These are phyloP conservation scores for Pseudorhombus dupliciocellatus DNA, from an alignment of 2,113 vertebrate genomes.

Conservation along the genomic window DNA sequence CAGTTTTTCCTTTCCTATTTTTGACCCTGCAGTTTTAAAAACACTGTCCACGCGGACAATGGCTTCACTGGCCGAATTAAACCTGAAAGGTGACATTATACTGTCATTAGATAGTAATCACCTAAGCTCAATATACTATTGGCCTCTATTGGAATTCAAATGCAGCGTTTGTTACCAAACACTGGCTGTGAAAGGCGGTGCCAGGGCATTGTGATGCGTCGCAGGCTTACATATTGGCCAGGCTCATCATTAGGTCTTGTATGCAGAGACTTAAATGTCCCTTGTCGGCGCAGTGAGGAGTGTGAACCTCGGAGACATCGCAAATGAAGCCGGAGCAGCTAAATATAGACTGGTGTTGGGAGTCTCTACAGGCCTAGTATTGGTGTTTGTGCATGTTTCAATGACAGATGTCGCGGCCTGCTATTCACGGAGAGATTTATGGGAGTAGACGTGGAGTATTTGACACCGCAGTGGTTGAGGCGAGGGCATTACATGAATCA, in stretches of 20 bases:
- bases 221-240: slow-evolving; percentile 46
- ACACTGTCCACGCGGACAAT: slow-evolving; percentile 1
- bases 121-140: slow-evolving; percentile 57
- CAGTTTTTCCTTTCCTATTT: slow-evolving; percentile 19
- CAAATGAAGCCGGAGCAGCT: slow-evolving; percentile 26
- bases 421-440: slow-evolving; percentile 70
- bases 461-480: slow-evolving; percentile 59
- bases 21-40: slow-evolving; percentile 8
- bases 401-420: slow-evolving; percentile 71
- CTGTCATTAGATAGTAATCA: slow-evolving; percentile 69
- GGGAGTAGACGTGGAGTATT: slow-evolving; percentile 50
- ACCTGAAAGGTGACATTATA: slow-evolving; percentile 56
- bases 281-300: slow-evolving; percentile 34
- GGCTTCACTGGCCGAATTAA: slow-evolving; percentile 9
- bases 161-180: slow-evolving; percentile 71
- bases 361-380: slow-evolving; percentile 59
- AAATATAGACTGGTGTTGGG: slow-evolving; percentile 61
- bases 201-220: slow-evolving; percentile 77
- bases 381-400: slow-evolving; percentile 73
- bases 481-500: slow-evolving; percentile 66
- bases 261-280: slow-evolving; percentile 36
- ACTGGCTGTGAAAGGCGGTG: slow-evolving; percentile 64
- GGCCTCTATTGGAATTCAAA: slow-evolving; percentile 76
- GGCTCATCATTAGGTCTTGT: slow-evolving; percentile 49
- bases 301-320: slow-evolving; percentile 2